A percentile compares a stretch with the other conserved stretches of the same genome.
Evolutionary conservation across 2,888 invertebrate species (phyloP).

Genomic region (Caenorhabditis virilis): DNA sequence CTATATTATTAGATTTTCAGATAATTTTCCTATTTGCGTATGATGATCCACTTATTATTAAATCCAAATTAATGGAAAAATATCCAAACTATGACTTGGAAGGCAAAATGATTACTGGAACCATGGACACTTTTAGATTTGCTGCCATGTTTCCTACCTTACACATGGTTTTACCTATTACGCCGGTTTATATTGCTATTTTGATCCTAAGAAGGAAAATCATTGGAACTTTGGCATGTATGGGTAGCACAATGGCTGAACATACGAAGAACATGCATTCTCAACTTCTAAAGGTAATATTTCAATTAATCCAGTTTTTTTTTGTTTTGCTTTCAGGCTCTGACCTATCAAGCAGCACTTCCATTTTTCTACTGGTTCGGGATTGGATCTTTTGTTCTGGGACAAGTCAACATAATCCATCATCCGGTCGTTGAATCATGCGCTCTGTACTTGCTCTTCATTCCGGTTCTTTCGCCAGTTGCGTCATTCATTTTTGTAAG

Average conservation of each 20-base stretch:
- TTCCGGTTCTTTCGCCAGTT: conserved; percentile 14
- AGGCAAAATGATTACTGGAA: conserved; percentile 15
- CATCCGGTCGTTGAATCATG: conserved; percentile 18
- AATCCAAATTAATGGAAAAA: no score
- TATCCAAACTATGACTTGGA: conserved; percentile 34
- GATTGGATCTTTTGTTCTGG: conserved; percentile 8
- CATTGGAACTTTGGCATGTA: conserved; percentile 5
- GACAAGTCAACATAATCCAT: conserved; percentile 11
- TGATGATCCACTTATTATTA: no score
- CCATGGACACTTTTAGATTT: conserved; percentile 8
- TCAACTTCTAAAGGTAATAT: not conserved
- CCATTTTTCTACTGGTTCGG: conserved; percentile 18
- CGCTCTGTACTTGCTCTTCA: conserved; percentile 8
- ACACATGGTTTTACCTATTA: conserved; percentile 19
- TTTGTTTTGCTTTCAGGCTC: conserved; percentile 15
- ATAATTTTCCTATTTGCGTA: no score
- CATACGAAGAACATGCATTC: not conserved
- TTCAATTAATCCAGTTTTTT: no score
- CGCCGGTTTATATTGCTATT: conserved; percentile 14
- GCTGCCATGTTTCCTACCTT: conserved; percentile 19
- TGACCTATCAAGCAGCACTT: conserved; percentile 18
- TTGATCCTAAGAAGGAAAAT: conserved; percentile 12
- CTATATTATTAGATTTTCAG: no score
- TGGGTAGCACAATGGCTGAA: conserved; percentile 1
- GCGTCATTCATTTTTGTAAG: conserved; percentile 12